Conservation (phyloP, 2,888 invertebrate species). For the Hemaris fuciformis region DNA sequence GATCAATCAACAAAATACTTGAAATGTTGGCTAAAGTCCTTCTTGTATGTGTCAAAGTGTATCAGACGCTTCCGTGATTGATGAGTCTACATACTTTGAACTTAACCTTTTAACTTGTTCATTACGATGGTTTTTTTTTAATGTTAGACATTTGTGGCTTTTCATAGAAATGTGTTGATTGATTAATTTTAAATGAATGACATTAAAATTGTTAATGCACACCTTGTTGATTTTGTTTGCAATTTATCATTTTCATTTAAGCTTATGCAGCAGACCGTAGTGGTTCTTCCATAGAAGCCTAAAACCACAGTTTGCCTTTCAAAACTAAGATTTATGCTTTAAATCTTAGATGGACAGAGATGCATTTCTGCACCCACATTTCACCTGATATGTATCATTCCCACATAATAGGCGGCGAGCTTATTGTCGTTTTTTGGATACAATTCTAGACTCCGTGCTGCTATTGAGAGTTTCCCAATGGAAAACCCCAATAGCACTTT, state of each 20-base stretch:
- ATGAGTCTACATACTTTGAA: conserved; percentile 1
- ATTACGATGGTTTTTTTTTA: background rate
- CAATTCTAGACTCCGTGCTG: too few relatives aligned
- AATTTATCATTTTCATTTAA: background rate
- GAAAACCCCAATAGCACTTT: too few relatives aligned
- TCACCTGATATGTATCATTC: too few relatives aligned
- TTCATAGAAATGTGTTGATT: background rate
- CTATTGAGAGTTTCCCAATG: too few relatives aligned
- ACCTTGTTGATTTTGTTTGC: background rate
- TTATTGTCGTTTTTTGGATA: too few relatives aligned
- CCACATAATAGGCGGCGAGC: too few relatives aligned
- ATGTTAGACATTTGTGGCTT: background rate
- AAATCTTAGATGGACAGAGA: too few relatives aligned
- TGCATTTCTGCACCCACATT: too few relatives aligned
- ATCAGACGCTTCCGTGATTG: background rate
- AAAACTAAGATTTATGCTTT: too few relatives aligned
- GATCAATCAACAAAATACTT: background rate
- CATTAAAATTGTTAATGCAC: background rate
- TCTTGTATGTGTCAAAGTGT: background rate
- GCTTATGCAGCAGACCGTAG: background rate
- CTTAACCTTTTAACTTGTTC: background rate
- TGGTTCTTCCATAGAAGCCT: too few relatives aligned
- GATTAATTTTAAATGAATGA: background rate
- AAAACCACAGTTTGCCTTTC: too few relatives aligned
- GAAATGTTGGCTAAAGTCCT: background rate